Base-by-base conservation (phyloP, 1,140 invertebrate genomes). In the Cataglyphis hispanica region DNA sequence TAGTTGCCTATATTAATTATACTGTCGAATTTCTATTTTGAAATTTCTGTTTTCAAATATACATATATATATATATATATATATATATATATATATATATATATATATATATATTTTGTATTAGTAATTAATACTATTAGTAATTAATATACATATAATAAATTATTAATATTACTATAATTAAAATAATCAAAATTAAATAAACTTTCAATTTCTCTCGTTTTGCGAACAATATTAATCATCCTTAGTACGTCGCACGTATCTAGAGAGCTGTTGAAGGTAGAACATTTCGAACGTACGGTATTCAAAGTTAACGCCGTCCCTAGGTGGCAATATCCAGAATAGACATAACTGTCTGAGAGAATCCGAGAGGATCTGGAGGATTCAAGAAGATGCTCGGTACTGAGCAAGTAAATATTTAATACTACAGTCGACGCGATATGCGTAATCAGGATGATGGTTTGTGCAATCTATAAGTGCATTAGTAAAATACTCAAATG, bases 351-450 rank as follows among this genome's bases (percentile, higher is more conserved):
- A 83, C 78, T 83, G 78, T 74, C 67, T 83, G 67, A 72, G 78
- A 72, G 66, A 81, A 72, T 83, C 58, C 67, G 25, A 81, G 78
- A 72, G 67, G 37, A 63, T 63, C 56, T 46, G 16, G 72, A 78
- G 67, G 58, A 88, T 76, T 63, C 76, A 72, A 63, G 22, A 88
- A 89, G 87, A 88, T 77, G 50, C 85, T 81, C 69, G 46, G 85
- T 89, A 88, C 84, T 69, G 85, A 76, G 56, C 46, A 50, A 50
- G 75, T 77, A 72, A 86, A 90, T 86, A 84, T 85, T 90, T 87
- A 70, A 87, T 66, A 85, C 56, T 31, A 40, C 77, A 69, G 70
- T 76, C 53, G n/a, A 27, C 37, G 60, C 37, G 60, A 56, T 74
- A 50, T 64, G 67, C 69, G 63, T 43, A 70, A 11, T 50, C 70